A percentile compares a stretch with the other conserved stretches of the same genome.
Conservation (phyloP, 2,113 vertebrate genomes). For the Motacilla tschutschensis region DNA sequence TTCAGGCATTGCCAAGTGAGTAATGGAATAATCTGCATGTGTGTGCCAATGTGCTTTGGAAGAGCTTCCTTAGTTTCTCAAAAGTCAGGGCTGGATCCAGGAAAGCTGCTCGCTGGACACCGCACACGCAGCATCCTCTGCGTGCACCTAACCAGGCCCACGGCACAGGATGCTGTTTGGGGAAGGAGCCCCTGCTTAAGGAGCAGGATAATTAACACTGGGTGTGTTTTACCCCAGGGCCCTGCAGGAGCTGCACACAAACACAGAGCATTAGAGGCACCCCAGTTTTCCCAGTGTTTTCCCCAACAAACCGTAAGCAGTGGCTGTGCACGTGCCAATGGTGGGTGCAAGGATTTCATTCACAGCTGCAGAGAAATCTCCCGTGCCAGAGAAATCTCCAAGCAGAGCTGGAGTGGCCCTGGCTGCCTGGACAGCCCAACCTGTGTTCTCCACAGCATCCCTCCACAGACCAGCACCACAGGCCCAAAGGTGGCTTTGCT, state of each 20-base stretch:
- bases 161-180: background rate
- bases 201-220: background rate
- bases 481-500: background rate
- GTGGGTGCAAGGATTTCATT: background rate
- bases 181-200: slow-evolving; percentile 30
- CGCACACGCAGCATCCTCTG: background rate
- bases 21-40: slow-evolving; percentile 66
- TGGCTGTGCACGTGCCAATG: rapidly evolving
- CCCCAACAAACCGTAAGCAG: background rate
- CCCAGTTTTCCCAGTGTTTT: background rate
- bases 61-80: slow-evolving; percentile 63
- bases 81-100: slow-evolving; percentile 66
- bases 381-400: rapidly evolving
- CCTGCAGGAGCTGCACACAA: background rate
- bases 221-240: background rate
- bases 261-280: rapidly evolving
- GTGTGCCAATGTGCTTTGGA: slow-evolving; percentile 68
- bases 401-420: background rate
- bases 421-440: rapidly evolving
- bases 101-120: slow-evolving; percentile 56
- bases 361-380: slow-evolving; percentile 1
- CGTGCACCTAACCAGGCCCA: background rate
- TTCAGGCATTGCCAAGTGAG: slow-evolving; percentile 67
- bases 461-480: background rate
- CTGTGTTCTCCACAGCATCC: background rate